A percentile compares a stretch with the other conserved stretches of the same genome.
These are phyloP conservation scores for Gavia stellata DNA, from an alignment of 2,113 vertebrate genomes.

Conservation along the genomic window DNA sequence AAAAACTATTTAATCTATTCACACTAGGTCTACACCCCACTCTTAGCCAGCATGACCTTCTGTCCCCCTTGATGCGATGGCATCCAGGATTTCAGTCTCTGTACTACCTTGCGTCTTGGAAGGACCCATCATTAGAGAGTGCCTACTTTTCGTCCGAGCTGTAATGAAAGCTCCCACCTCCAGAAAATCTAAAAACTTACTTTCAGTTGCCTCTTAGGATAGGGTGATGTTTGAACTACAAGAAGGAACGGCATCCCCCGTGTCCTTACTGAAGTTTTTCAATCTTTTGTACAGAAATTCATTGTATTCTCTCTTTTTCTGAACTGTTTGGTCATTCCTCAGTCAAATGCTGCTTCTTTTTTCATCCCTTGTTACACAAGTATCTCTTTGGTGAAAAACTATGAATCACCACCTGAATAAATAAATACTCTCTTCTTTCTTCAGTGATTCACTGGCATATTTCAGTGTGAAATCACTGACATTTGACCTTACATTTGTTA, in stretches of 20 bases:
- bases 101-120: rapidly evolving
- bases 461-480: background rate
- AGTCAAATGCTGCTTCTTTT: background rate
- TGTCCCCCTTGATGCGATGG: background rate
- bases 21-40: background rate
- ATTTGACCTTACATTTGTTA: background rate
- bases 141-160: background rate
- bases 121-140: rapidly evolving
- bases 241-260: background rate
- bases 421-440: background rate
- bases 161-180: background rate
- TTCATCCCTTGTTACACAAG: rapidly evolving
- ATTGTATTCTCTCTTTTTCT: background rate
- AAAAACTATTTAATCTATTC: background rate
- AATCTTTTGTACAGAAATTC: background rate
- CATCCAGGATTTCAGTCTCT: background rate
- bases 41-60: background rate
- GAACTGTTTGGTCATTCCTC: background rate
- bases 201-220: background rate
- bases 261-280: background rate
- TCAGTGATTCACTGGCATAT: background rate
- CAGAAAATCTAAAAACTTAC: background rate
- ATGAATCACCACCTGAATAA: background rate
- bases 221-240: background rate
- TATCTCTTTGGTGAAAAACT: background rate